These are phyloP conservation scores for Paracanthobrama guichenoti DNA, from an alignment of 2,113 vertebrate genomes.

Conservation along the genomic window DNA sequence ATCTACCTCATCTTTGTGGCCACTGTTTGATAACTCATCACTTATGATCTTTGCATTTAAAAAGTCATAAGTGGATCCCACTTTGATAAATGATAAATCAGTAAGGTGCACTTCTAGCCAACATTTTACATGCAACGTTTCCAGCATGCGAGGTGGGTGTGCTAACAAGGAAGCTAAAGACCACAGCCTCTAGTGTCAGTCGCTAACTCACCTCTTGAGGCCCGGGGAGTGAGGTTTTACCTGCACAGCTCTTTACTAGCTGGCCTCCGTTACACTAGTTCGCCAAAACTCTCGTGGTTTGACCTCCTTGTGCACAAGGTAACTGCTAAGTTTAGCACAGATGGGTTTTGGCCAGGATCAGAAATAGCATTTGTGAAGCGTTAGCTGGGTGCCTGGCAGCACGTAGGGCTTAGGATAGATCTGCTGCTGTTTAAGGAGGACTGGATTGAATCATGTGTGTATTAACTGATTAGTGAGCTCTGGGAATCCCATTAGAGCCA, in stretches of 20 bases:
- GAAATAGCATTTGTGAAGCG: conserved; percentile 44
- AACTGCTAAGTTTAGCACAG: conserved; percentile 20
- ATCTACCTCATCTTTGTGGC: not conserved
- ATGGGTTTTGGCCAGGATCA: conserved; percentile 14
- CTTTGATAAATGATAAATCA: not conserved
- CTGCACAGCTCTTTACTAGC: too few relatives aligned
- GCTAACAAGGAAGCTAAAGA: too few relatives aligned
- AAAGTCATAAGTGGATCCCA: not conserved
- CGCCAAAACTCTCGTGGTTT: not conserved
- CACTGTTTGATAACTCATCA: not conserved
- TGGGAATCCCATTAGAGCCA: conserved; percentile 61
- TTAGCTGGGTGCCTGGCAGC: conserved; percentile 46
- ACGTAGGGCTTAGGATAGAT: conserved; percentile 24
- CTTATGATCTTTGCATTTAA: not conserved
- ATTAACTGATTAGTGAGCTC: conserved; percentile 63
- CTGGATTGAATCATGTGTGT: conserved; percentile 46
- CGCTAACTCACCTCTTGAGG: too few relatives aligned
- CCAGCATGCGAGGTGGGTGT: too few relatives aligned
- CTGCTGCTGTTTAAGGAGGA: conserved; percentile 43
- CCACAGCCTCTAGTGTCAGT: too few relatives aligned
- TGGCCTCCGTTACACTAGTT: too few relatives aligned
- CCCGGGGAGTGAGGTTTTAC: too few relatives aligned
- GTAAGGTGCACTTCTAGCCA: not conserved
- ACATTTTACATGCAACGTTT: not conserved
- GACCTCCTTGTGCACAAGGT: not conserved